Evolutionary conservation across 2,888 invertebrate genomes (phyloP).

Genomic region (Danaus chrysippus): DNA sequence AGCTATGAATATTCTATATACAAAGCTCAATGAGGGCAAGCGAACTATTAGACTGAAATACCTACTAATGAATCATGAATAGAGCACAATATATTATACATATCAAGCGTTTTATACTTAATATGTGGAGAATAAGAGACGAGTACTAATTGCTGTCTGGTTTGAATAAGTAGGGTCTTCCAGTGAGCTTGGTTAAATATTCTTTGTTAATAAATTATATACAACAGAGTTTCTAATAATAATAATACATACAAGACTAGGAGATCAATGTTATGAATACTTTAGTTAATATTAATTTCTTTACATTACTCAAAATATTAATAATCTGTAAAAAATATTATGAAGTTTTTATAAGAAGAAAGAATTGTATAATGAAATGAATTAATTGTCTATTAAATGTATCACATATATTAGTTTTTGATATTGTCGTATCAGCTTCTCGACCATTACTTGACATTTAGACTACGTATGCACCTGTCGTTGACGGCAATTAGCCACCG

Average conservation of each 20-base stretch:
- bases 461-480: slow-evolving; percentile 54
- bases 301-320: too few relatives aligned
- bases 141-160: neutral
- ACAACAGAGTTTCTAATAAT: too few relatives aligned
- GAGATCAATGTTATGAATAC: too few relatives aligned
- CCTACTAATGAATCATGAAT: slow-evolving; percentile 17
- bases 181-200: neutral
- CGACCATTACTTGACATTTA: slow-evolving; percentile 50
- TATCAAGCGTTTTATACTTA: slow-evolving; percentile 8
- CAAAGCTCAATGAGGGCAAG: slow-evolving; percentile 13
- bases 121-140: slow-evolving; percentile 9
- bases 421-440: slow-evolving; percentile 9
- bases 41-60: slow-evolving; percentile 9
- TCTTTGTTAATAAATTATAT: too few relatives aligned
- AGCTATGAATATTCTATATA: slow-evolving; percentile 18
- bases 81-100: slow-evolving; percentile 10
- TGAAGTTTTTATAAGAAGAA: too few relatives aligned
- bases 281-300: too few relatives aligned
- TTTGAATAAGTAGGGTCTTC: neutral
- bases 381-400: too few relatives aligned
- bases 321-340: too few relatives aligned
- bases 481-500: slow-evolving; percentile 53
- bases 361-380: too few relatives aligned
- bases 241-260: too few relatives aligned
- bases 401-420: too few relatives aligned